These are phyloP conservation scores for Uria aalge DNA, from an alignment of 2,113 vertebrate species.

Conservation along the genomic window DNA sequence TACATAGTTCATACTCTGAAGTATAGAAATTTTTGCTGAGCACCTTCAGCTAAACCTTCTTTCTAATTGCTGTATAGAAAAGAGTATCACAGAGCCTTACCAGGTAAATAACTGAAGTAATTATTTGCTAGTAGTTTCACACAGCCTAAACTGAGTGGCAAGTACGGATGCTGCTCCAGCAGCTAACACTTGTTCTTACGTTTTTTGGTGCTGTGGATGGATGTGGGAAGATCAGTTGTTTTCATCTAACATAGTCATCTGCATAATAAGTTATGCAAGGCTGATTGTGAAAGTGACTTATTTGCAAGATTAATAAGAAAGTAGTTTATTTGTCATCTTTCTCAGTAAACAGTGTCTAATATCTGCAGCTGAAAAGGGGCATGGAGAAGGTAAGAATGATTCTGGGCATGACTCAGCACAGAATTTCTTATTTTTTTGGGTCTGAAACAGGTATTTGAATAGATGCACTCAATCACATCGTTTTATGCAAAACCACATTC, in stretches of 20 bases:
- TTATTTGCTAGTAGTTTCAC: background rate
- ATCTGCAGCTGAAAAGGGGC: background rate
- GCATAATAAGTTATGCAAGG: background rate
- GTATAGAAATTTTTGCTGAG: background rate
- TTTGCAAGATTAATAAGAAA: background rate
- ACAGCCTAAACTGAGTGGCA: background rate
- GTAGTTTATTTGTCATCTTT: background rate
- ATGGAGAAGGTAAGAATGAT: background rate
- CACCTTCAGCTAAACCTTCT: background rate
- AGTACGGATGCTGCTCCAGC: background rate
- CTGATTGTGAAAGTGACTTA: background rate
- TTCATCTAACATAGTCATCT: too few species aligned
- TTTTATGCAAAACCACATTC: background rate
- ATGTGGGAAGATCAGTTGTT: background rate
- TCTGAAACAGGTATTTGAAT: background rate
- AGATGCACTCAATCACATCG: background rate
- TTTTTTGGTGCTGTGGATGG: background rate
- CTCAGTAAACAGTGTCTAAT: background rate
- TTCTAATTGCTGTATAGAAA: background rate
- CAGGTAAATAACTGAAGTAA: background rate
- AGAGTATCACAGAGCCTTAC: background rate
- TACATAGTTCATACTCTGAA: background rate
- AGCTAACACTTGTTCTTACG: background rate
- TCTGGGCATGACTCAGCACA: background rate
- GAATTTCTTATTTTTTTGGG: background rate